phyloP scores from a whole-genome alignment of 2,797 vertebrate genomes.

The Leucoraja ocellata region DNA sequence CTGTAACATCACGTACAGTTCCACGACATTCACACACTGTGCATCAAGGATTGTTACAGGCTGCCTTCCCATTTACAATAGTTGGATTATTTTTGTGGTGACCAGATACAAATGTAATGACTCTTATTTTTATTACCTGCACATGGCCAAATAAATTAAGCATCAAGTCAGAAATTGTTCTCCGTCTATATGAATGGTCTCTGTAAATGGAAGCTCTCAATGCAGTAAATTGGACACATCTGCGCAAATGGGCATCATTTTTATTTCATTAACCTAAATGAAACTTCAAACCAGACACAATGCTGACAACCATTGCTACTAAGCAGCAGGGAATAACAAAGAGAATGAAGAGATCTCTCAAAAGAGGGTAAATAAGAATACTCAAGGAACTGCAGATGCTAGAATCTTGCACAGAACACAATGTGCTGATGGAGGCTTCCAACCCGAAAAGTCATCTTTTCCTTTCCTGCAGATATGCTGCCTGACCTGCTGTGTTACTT shows the following conservation, averaged over 20 bases:
- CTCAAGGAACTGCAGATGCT: too few relatives aligned
- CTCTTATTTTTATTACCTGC: not conserved
- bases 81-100: not conserved
- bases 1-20: not conserved
- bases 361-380: not conserved
- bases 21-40: not conserved
- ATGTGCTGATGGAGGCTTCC: too few relatives aligned
- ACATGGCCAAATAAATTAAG: not conserved
- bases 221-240: conserved; percentile 26
- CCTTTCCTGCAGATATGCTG: too few relatives aligned
- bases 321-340: not conserved
- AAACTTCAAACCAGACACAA: conserved; percentile 22
- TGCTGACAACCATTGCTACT: not conserved
- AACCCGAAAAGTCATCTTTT: too few relatives aligned
- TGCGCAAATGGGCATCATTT: conserved; percentile 13
- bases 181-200: conserved; percentile 24
- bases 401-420: too few relatives aligned
- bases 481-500: too few relatives aligned
- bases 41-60: not conserved
- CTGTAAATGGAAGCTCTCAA: conserved; percentile 6
- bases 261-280: conserved; percentile 29
- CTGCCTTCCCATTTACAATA: not conserved
- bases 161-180: conserved; percentile 24
- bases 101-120: conserved; percentile 3
- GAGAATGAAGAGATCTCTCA: not conserved